phyloP scores from a whole-genome alignment of 92 coral and sea anemone species.

The Plumapathes pennacea region DNA sequence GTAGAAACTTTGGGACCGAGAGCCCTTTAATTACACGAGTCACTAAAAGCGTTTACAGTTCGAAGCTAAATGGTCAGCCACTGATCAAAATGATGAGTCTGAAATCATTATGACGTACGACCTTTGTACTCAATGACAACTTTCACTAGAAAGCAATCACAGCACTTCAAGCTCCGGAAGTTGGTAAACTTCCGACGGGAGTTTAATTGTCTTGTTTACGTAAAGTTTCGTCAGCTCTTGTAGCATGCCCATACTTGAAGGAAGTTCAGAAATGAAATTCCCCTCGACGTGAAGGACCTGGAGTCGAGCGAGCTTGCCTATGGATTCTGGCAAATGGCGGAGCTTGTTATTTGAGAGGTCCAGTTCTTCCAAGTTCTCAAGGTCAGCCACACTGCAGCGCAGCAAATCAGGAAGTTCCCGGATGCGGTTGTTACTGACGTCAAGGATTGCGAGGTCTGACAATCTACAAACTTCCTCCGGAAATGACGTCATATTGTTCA shows the following conservation, averaged over 20 bases:
- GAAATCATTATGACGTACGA: too few species aligned
- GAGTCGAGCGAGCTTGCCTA: slow-evolving; percentile 41
- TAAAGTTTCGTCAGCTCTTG: slow-evolving; percentile 49
- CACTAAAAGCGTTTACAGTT: too few species aligned
- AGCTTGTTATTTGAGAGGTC: slow-evolving; percentile 67
- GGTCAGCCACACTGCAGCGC: slow-evolving; percentile 60
- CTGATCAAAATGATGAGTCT: too few species aligned
- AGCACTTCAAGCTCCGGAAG: slow-evolving; percentile 61
- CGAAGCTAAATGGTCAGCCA: too few species aligned
- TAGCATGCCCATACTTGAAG: slow-evolving; percentile 50
- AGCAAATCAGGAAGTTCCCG: slow-evolving; percentile 50
- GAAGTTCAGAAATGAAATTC: slow-evolving; percentile 52
- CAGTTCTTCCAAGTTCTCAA: slow-evolving; percentile 47
- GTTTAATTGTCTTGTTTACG: slow-evolving; percentile 63
- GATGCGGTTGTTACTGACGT: slow-evolving; percentile 60
- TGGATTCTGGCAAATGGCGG: slow-evolving; percentile 38
- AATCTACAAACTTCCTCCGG: slow-evolving; percentile 77
- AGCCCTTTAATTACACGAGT: too few species aligned
- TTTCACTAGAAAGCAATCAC: slow-evolving; percentile 7
- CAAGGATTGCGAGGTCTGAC: slow-evolving; percentile 52
- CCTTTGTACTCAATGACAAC: too few species aligned
- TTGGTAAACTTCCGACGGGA: slow-evolving; percentile 53
- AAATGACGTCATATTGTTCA: slow-evolving; percentile 42
- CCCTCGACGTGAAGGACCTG: slow-evolving; percentile 54
- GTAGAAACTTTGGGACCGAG: too few species aligned